Evolutionary conservation across 1,140 invertebrate genomes (phyloP), one percentile per base, ranked within the genome.

Genomic region (Palaemon carinicauda): DNA sequence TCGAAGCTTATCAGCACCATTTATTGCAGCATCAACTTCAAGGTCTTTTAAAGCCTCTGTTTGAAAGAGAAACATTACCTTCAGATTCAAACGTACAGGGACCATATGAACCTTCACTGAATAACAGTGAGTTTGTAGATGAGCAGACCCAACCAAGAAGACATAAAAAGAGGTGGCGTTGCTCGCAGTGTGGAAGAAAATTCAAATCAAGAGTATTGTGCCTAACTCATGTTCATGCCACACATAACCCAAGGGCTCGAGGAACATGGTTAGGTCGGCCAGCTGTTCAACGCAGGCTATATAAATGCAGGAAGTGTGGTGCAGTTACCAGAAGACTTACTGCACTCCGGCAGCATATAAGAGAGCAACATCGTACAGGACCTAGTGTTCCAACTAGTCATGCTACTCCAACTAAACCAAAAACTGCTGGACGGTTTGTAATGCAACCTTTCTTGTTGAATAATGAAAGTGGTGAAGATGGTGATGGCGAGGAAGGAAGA

Each of bases 401-500:
- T 56, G 91, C 91, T 82, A 90, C 91, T 87, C 91, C 90, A 83
- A 91, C 89, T 88, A 91, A 83, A 89, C 90, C 85, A 69, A 90
- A 85, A 56, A 74, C 89, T 15, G 89, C 90, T n/a, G 91, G 91
- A 33, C 90, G 91, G 71, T 93, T 93, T 87, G 93, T 95, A 88
- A 97, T 97, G 96, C 96, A 97, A 91, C 95, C 96, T 31, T 97
- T 97, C 92, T 93, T 96, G 85, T 92, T 97, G 90, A 95, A 96
- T 54, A 87, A 88, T 24, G 86, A 88, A 29, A 87, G 79, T 52
- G 51, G 65, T 53, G 82, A 88, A 74, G 84, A 52, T 3, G 84
- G 56, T 17, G 77, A 69, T n/a, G 75, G 77, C 21, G 75, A 77
- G 3, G 54, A 71, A 29, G 21, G 12, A 31, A 31, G 29, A 17